These are phyloP conservation scores for Drosophila ogumai DNA, from an alignment of 1,140 invertebrate genomes.

Conservation along the genomic window DNA sequence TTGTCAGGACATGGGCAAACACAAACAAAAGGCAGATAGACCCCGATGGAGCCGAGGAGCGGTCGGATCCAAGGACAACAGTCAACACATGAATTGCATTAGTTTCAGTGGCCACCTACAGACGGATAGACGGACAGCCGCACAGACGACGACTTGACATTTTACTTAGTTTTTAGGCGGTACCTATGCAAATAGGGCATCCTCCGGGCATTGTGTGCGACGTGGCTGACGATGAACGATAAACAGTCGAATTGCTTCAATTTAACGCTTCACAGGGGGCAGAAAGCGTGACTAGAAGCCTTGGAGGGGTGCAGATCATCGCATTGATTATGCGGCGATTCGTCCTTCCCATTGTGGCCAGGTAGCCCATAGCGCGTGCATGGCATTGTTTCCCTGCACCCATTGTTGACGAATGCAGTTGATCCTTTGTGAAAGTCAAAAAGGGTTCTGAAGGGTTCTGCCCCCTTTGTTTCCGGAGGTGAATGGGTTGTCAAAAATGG, in stretches of 20 bases:
- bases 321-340: constrained; percentile 27
- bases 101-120: constrained; percentile 52
- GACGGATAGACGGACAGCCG: constrained; percentile 6
- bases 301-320: constrained; percentile 11
- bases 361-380: constrained; percentile 21
- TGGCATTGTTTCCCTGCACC: constrained; percentile 26
- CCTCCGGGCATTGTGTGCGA: constrained; percentile 54
- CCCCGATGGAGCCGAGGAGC: constrained; percentile 7
- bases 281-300: constrained; percentile 12
- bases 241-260: constrained; percentile 77
- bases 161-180: constrained; percentile 71
- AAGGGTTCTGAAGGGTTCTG: constrained; percentile 42
- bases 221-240: constrained; percentile 46
- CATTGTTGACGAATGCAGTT: constrained; percentile 30
- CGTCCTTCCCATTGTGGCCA: constrained; percentile 6
- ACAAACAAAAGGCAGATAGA: constrained; percentile 49
- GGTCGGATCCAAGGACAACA: constrained; percentile 24
- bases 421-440: constrained; percentile 57
- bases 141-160: constrained; percentile 43
- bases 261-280: constrained; percentile 72
- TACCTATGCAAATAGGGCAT: constrained; percentile 54
- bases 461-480: constrained; percentile 17
- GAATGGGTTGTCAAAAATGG: constrained; percentile 22
- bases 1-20: constrained; percentile 57
- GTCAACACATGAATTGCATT: constrained; percentile 64